Evolutionary conservation across 2,113 vertebrate genomes (phyloP), one percentile per base, ranked within the genome.

Genomic region (Terrapene triunguis): DNA sequence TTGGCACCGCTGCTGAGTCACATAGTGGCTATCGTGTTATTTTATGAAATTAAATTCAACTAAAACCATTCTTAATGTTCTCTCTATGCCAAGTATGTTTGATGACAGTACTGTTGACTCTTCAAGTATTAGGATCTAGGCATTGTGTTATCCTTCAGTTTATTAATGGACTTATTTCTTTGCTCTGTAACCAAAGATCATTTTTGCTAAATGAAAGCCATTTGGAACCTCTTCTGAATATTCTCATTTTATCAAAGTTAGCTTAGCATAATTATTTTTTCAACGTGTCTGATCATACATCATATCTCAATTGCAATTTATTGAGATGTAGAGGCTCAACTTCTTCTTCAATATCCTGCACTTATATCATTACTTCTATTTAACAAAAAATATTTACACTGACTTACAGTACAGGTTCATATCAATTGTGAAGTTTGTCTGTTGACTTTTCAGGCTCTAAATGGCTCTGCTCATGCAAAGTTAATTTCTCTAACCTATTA

Each of bases 211-310:
- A 80, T 96, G 38, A 48, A 24, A 89, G 42, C 80, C 87, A 3
- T 92, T 89, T 85, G 59, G 42, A 87, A 92, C 91, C 89, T 47
- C n/a, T 76, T 90, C 21, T 80, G 53, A 85, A 80, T 91, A 74
- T 83, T 89, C 32, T 81, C 93, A 53, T 88, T 95, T 92, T 87
- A 88, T 82, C 79, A 82, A 87, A 51, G 84, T 32, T 1, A 84
- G 29, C 7, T 94, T 93, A 25, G 89, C 62, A 44, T 93, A 76
- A 21, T 82, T 84, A 81, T 82, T 94, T 88, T 89, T 90, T 89
- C 22, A 42, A n/a, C 57, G 89, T 94, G 65, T 74, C 32, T 48
- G 47, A 87, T 94, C 84, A 89, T 69, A 59, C 57, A 44, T 94
- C 85, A 87, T 80, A 76, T 92, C 86, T 24, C 65, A 74, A 74